phyloP scores from a whole-genome alignment of 2,113 vertebrate genomes.

The Ammodytes marinus region DNA sequence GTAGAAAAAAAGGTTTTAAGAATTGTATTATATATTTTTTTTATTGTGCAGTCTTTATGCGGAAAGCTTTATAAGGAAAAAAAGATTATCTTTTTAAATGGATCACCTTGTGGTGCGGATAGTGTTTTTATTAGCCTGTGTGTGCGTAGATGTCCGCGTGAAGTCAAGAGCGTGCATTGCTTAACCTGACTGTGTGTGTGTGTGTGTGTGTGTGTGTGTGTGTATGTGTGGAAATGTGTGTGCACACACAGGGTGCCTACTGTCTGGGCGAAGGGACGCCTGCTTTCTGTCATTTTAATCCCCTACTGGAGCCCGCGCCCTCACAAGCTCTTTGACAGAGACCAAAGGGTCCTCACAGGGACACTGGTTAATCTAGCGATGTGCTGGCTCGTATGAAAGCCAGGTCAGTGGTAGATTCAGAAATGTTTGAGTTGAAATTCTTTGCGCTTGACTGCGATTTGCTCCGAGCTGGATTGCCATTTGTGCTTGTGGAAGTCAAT shows the following conservation, averaged over 20 bases:
- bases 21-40: conserved; percentile 89
- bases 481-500: conserved; percentile 67
- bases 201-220: conserved; percentile 41
- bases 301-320: conserved; percentile 68
- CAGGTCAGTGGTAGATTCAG: conserved; percentile 48
- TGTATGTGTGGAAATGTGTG: conserved; percentile 48
- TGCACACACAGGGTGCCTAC: conserved; percentile 80
- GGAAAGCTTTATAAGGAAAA: conserved; percentile 88
- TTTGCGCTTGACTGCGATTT: conserved; percentile 54
- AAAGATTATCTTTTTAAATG: conserved; percentile 86
- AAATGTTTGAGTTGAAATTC: conserved; percentile 47
- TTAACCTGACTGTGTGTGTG: conserved; percentile 40
- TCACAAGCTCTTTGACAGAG: conserved; percentile 66
- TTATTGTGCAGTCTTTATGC: conserved; percentile 86
- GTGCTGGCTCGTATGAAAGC: conserved; percentile 63
- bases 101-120: conserved; percentile 80
- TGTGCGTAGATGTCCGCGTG: conserved; percentile 66
- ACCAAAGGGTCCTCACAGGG: conserved; percentile 77
- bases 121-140: conserved; percentile 83
- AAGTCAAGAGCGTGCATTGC: conserved; percentile 42
- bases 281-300: conserved; percentile 71
- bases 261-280: conserved; percentile 68
- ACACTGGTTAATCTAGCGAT: conserved; percentile 68
- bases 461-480: conserved; percentile 56
- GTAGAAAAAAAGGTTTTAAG: conserved; percentile 82